Evolutionary conservation across 2,888 invertebrate species (phyloP).

Genomic region (Drosophila lacicola): DNA sequence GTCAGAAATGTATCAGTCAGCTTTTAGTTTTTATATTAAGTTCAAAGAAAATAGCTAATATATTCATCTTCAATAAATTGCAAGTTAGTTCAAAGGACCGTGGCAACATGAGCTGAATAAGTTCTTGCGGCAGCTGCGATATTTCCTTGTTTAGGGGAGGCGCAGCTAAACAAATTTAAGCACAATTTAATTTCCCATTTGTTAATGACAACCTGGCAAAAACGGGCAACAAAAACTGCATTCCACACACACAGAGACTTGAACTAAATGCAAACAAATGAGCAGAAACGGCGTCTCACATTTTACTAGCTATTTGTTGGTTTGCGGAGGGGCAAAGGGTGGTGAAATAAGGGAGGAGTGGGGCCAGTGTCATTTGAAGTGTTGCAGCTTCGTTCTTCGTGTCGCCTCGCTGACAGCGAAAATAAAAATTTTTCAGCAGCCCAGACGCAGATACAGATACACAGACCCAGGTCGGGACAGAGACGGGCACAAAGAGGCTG

Average conservation of each 20-base stretch:
- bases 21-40: no score
- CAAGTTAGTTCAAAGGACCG: no score
- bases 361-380: slow-evolving; percentile 64
- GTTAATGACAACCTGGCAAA: slow-evolving; percentile 77
- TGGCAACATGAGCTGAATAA: not conserved
- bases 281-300: slow-evolving; percentile 45
- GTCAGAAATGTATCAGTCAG: no score
- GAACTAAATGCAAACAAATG: slow-evolving; percentile 52
- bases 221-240: slow-evolving; percentile 50
- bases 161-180: slow-evolving; percentile 52
- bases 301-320: slow-evolving; percentile 34
- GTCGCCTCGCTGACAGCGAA: slow-evolving; percentile 73
- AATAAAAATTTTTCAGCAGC: slow-evolving; percentile 61
- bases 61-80: no score
- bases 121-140: slow-evolving; percentile 1
- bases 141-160: slow-evolving; percentile 7
- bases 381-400: slow-evolving; percentile 61
- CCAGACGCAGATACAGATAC: slow-evolving; percentile 40
- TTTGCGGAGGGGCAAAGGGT: not conserved
- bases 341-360: not conserved
- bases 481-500: slow-evolving; percentile 17
- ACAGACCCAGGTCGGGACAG: not conserved
- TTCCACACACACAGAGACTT: slow-evolving; percentile 37
- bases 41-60: no score
- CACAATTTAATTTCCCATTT: slow-evolving; percentile 83